These are phyloP conservation scores for Perognathus longimembris DNA, from an alignment of 2,113 vertebrate genomes.

Conservation along the genomic window DNA sequence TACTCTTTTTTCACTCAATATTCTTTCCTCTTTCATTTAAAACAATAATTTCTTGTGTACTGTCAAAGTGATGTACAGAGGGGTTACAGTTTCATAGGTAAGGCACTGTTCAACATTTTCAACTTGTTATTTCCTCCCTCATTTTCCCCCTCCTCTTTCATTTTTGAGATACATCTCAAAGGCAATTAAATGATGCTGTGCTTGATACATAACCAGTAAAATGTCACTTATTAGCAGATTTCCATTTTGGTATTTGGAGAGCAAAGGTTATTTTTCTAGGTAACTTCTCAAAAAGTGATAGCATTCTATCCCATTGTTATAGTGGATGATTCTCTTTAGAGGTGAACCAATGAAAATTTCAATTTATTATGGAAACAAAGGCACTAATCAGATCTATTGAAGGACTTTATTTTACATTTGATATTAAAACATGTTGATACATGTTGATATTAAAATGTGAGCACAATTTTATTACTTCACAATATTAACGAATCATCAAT, in stretches of 20 bases:
- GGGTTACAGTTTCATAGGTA: too few species aligned
- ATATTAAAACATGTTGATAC: too few species aligned
- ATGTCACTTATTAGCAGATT: not conserved
- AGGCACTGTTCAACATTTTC: too few species aligned
- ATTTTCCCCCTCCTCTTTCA: conserved; percentile 40
- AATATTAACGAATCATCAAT: not conserved
- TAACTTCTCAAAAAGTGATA: conserved; percentile 18
- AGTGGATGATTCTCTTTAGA: not conserved
- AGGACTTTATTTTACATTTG: not conserved
- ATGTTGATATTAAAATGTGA: not conserved
- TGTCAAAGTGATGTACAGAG: too few species aligned
- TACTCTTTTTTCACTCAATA: conserved; percentile 43
- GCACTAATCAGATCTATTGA: not conserved
- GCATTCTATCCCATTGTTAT: not conserved
- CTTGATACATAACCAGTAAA: not conserved
- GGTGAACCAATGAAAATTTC: not conserved
- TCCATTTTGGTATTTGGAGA: not conserved
- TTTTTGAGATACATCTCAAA: conserved; percentile 15
- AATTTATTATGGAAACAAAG: conserved; percentile 7
- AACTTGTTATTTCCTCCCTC: too few species aligned
- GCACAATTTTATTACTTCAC: not conserved
- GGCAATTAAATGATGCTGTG: not conserved
- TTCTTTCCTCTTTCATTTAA: conserved; percentile 41
- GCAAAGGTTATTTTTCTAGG: not conserved
- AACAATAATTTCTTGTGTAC: too few species aligned